A percentile compares a stretch with the other conserved stretches of the same genome.
These are phyloP conservation scores for Cheilosia vernalis DNA, from an alignment of 2,888 invertebrate species.

Conservation along the genomic window DNA sequence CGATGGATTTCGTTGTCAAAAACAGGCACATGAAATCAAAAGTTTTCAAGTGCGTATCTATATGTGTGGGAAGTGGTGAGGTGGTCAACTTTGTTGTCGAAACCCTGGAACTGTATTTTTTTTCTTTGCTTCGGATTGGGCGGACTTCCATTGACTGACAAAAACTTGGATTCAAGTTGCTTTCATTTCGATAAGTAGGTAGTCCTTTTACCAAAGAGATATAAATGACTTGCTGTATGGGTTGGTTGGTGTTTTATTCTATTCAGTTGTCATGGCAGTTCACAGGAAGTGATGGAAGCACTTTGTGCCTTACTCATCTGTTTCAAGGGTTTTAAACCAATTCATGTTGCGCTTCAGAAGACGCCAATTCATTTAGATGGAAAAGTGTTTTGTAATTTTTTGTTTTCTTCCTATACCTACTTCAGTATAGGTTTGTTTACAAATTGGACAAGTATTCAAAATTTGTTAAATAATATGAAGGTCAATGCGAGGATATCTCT, in stretches of 20 bases:
- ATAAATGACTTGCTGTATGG: slow-evolving; percentile 10
- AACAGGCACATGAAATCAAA: slow-evolving; percentile 69
- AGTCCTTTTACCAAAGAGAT: slow-evolving; percentile 48
- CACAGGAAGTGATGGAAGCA: slow-evolving; percentile 44
- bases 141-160: slow-evolving; percentile 32
- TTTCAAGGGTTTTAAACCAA: slow-evolving; percentile 50
- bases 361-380: slow-evolving; percentile 1
- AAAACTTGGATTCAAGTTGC: slow-evolving; percentile 57
- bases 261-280: slow-evolving; percentile 61
- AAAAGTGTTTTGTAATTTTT: neutral
- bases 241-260: slow-evolving; percentile 44
- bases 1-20: slow-evolving; percentile 71
- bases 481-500: too few relatives aligned
- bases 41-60: slow-evolving; percentile 42
- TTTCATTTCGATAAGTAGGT: slow-evolving; percentile 69
- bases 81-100: slow-evolving; percentile 28
- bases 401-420: neutral
- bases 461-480: too few relatives aligned
- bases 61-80: slow-evolving; percentile 11
- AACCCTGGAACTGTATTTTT: neutral
- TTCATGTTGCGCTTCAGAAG: slow-evolving; percentile 29
- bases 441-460: too few relatives aligned
- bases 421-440: too few relatives aligned
- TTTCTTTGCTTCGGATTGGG: slow-evolving; percentile 7
- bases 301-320: slow-evolving; percentile 45